A percentile compares a stretch with the other conserved stretches of the same genome.
Conservation (phyloP, 2,888 invertebrate species). For the Ormia ochracea region DNA sequence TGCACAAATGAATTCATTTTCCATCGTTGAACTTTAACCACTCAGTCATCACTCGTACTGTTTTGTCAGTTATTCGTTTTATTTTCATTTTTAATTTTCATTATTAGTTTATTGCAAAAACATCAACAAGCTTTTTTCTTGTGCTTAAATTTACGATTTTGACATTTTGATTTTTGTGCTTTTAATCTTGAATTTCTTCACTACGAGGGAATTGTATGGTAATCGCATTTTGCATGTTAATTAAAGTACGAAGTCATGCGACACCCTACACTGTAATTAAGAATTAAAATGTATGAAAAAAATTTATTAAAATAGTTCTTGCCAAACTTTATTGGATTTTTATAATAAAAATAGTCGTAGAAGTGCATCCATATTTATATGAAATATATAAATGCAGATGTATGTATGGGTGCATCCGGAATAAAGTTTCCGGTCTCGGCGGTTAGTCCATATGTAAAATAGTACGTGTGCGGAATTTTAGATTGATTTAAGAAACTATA, state of each 20-base stretch:
- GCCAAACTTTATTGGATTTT: no score
- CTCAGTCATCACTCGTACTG: background rate
- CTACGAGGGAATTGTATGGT: background rate
- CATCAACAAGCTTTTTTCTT: background rate
- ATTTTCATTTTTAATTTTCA: background rate
- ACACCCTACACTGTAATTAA: background rate
- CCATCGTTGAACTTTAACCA: constrained; percentile 47
- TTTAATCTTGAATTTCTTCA: constrained; percentile 1
- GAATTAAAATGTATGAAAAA: no score
- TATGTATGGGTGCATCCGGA: no score
- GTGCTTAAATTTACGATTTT: constrained; percentile 44
- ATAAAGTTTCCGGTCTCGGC: no score
- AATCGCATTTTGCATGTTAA: background rate
- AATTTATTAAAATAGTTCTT: no score
- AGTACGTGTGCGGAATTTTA: no score
- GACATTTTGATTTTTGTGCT: constrained; percentile 47
- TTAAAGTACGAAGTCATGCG: background rate
- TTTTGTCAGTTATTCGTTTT: no score
- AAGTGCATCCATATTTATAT: no score
- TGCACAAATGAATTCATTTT: background rate
- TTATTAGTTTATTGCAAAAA: background rate
- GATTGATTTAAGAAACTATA: no score
- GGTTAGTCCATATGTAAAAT: no score
- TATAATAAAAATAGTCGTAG: no score
- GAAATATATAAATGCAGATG: no score